Evolutionary conservation across 2,797 vertebrate species (phyloP).

Genomic region (Garrulus glandarius): DNA sequence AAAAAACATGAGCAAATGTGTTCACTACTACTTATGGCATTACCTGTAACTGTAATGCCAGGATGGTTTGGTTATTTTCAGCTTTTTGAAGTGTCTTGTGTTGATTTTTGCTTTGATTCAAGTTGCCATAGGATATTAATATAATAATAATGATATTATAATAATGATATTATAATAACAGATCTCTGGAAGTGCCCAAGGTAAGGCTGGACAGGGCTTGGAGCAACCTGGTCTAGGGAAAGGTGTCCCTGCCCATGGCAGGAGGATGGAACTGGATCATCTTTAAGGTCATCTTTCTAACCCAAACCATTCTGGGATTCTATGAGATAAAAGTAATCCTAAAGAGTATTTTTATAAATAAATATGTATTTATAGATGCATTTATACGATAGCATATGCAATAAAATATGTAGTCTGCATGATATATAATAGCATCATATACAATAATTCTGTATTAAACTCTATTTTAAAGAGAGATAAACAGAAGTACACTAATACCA

Average conservation of each 20-base stretch:
- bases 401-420: accelerated
- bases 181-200: not conserved
- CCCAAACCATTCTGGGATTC: not conserved
- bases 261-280: not conserved
- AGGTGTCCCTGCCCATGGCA: not conserved
- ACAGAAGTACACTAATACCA: accelerated
- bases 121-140: not conserved
- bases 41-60: not conserved
- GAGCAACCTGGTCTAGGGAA: not conserved
- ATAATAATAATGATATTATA: not conserved
- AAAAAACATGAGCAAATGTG: not conserved
- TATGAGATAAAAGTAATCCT: not conserved
- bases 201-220: not conserved
- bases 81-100: not conserved
- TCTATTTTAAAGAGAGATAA: not conserved
- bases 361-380: not conserved
- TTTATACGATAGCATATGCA: not conserved
- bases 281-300: not conserved
- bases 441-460: not conserved
- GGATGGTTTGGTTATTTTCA: not conserved
- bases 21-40: not conserved
- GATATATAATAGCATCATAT: accelerated
- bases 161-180: accelerated
- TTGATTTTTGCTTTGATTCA: not conserved
- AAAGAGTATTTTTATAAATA: not conserved